Conservation (phyloP, 23 tunicate species). For the Corella eumyota region DNA sequence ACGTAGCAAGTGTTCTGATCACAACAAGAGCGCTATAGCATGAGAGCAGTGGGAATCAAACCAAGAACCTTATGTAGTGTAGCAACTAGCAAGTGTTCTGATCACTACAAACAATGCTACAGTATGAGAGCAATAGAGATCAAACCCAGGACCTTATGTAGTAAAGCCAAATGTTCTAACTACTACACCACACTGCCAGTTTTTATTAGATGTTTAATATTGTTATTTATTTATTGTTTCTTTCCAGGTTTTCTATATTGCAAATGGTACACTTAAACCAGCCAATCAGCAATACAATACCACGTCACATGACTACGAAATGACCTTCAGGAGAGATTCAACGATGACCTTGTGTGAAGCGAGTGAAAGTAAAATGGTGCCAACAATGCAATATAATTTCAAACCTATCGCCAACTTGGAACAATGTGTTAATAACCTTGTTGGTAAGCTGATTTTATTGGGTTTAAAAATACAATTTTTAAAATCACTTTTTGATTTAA, state of each 20-base stretch:
- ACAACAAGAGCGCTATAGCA: too few relatives aligned
- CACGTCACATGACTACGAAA: conserved; percentile 90
- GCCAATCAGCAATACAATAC: conserved; percentile 82
- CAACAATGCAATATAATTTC: conserved; percentile 69
- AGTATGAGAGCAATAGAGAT: too few relatives aligned
- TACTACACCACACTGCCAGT: too few relatives aligned
- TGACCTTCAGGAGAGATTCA: conserved; percentile 74
- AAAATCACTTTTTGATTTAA: background rate
- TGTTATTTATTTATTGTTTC: background rate
- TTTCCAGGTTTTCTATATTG: conserved; percentile 21
- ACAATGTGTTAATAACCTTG: conserved; percentile 35
- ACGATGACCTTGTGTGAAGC: conserved; percentile 45
- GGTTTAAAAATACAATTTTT: too few relatives aligned
- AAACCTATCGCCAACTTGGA: conserved; percentile 30
- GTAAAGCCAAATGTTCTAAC: too few relatives aligned
- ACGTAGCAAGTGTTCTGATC: too few relatives aligned
- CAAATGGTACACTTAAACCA: conserved; percentile 76
- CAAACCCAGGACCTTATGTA: too few relatives aligned
- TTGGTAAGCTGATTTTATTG: conserved; percentile 19
- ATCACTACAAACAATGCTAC: too few relatives aligned
- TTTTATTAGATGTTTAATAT: too few relatives aligned
- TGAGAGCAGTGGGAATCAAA: too few relatives aligned
- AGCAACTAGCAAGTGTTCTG: too few relatives aligned
- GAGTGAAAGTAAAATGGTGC: conserved; percentile 34
- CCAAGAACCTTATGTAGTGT: too few relatives aligned